Percentiles rank a stretch among this genome's conserved stretches.
Conservation (phyloP, 2,113 vertebrate species). For the Tetrao urogallus region DNA sequence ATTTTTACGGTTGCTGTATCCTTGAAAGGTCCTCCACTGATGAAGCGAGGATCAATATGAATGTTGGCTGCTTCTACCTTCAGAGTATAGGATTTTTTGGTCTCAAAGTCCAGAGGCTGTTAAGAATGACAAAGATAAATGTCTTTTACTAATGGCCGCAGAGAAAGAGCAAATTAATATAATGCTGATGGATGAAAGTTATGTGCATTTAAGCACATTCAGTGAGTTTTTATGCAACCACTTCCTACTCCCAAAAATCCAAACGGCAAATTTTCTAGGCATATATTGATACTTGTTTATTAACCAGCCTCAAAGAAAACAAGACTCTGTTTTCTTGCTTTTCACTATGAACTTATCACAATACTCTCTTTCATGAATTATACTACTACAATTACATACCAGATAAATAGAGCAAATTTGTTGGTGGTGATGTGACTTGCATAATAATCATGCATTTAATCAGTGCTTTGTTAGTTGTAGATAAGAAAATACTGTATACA, state of each 20-base stretch:
- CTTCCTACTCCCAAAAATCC: conserved; percentile 36
- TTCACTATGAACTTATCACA: conserved; percentile 65
- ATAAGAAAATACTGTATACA: conserved; percentile 45
- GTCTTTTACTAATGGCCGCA: conserved; percentile 73
- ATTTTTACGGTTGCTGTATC: conserved; percentile 94
- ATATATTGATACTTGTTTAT: conserved; percentile 71
- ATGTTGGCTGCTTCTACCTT: conserved; percentile 94
- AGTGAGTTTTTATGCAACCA: conserved; percentile 68
- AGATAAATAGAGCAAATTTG: conserved; percentile 68
- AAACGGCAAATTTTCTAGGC: conserved; percentile 60
- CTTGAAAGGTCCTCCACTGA: conserved; percentile 88
- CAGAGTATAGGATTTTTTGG: conserved; percentile 90
- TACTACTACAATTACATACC: conserved; percentile 67
- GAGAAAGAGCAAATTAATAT: conserved; percentile 70
- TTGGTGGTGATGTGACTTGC: conserved; percentile 33
- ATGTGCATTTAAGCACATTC: conserved; percentile 48
- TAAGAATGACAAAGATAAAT: conserved; percentile 79
- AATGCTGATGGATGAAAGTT: conserved; percentile 76
- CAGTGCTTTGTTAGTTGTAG: conserved; percentile 53
- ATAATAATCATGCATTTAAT: conserved; percentile 66
- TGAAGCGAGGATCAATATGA: conserved; percentile 86
- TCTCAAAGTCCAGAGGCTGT: conserved; percentile 95
- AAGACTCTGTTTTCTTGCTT: conserved; percentile 55
- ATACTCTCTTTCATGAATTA: conserved; percentile 62
- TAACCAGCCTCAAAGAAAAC: conserved; percentile 59